Evolutionary conservation across 2,113 vertebrate species (phyloP).

Genomic region (Callipepla squamata): DNA sequence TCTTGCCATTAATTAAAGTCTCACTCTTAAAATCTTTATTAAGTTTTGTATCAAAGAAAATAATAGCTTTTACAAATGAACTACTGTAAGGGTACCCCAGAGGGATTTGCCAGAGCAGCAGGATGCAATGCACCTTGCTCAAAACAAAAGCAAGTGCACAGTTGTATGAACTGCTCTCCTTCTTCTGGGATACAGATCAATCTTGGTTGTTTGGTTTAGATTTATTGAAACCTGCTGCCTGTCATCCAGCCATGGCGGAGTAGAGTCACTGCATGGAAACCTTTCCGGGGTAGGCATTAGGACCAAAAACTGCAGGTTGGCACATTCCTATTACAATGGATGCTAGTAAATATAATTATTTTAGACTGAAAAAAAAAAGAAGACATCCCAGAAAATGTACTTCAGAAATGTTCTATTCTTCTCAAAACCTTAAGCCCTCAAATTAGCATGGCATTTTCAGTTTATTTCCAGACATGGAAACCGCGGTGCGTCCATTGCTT

Average conservation of each 20-base stretch:
- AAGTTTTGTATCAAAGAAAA: background rate
- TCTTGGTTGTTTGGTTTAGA: background rate
- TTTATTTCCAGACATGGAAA: conserved; percentile 6
- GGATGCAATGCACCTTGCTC: background rate
- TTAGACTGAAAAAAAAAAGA: conserved; percentile 20
- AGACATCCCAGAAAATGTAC: background rate
- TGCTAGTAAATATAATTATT: background rate
- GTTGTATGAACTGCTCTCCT: background rate
- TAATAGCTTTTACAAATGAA: conserved; percentile 1
- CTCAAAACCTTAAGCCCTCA: background rate
- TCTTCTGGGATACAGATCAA: background rate
- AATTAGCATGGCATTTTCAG: background rate
- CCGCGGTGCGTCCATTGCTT: background rate
- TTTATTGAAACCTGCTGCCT: background rate
- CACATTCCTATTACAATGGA: background rate
- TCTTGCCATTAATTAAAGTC: background rate
- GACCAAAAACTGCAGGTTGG: background rate
- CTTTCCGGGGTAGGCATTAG: background rate
- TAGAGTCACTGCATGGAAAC: background rate
- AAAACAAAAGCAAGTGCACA: background rate
- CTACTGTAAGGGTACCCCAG: background rate
- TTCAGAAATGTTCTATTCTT: background rate
- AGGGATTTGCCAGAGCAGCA: conserved; percentile 25
- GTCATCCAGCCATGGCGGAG: background rate
- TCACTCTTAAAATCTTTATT: background rate